Evolutionary conservation across 2,113 vertebrate genomes (phyloP), one percentile per base, ranked within the genome.

Genomic region (Cichladusa arquata): DNA sequence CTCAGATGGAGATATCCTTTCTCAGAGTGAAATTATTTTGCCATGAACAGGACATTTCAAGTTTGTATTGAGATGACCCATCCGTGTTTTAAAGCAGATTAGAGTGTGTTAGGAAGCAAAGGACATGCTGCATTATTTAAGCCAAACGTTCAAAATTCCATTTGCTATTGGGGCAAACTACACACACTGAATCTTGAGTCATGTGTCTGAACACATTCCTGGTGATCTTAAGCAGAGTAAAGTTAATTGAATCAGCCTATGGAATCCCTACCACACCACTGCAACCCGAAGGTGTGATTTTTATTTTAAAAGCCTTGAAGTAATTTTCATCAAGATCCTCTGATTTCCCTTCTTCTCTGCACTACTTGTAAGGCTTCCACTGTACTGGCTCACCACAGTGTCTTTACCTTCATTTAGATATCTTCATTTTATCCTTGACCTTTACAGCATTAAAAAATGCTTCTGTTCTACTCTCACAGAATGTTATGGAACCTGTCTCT

Each of bases 61-160:
- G 71, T 56, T 67, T 66, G 74, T 13, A 73, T 15, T 85, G 84
- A 94, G 87, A 70, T 4, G 9, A 86, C 38, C 84, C 78, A 82
- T 77, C 81, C 82, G 70, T 57, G 44, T 54, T 91, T 80, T 80
- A 94, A 90, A 82, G 81, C 67, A 91, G 66, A 90, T 90, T 65
- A 82, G 54, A 66, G 58, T 23, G 14, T 9, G 0, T 4, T 56
- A 73, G 48, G 81, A 92, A 82, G 74, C 81, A 81, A 94, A 84
- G 19, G 64, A 86, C 90, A 92, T 8, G 4, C 44, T 60, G 26
- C 40, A 64, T 73, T 92, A 67, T 60, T 88, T 67, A 48, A 90
- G 56, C 31, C 90, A 96, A 96, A 78, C 34, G 44, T 86, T 88
- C 85, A 86, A 90, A 94, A 92, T 78, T 95, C 90, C 85, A n/a